Base-by-base conservation (phyloP, 2,888 invertebrate species). In the Pyrochroa serraticornis region DNA sequence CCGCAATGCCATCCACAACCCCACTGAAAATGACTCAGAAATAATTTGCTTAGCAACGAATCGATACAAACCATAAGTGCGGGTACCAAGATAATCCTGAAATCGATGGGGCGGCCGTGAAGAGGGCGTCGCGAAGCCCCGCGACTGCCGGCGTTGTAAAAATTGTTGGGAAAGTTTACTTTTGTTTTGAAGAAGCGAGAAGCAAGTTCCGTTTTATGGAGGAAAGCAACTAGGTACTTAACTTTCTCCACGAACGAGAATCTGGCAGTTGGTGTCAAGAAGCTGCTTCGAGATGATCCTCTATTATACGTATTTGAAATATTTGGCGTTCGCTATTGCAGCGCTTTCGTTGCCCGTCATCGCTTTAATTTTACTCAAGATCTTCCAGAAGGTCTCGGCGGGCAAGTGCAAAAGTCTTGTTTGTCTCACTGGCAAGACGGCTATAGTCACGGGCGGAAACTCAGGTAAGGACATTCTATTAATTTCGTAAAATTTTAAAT, bases 341-440 rank as follows among this genome's bases (percentile, higher is more conserved):
- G 66, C 66, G 2, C 60, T 69, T 5, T 49, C 61, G 30, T 47
- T 75, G n/a, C 75, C 75, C 0, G 53, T 75, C 7, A 43, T 74
- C 10, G 66, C 64, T 6, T 49, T 74, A 47, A 63, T 74, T 8
- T 33, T 67, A 13, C 60, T 75, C 42, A 75, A 75, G 62, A 62
- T 76, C 43, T 53, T 72, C 12, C 72, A 71, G 51, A 74, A 70
- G 64, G 59, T 71, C 6, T 73, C 71, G 43, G 58, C 67, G 0
- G 75, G 75, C 33, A 70, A 67, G 62, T 74, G 74, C 50, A 70
- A 48, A 10, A 76, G 75, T 63, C 65, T 73, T 53, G 72, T 70
- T 34, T 76, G 74, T 65, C 62, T 76, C 35, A 58, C 56, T 6
- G 76, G 76, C 6, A 76, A 75, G 62, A 75, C 75, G 7, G 75